Evolutionary conservation across 2,888 invertebrate species (phyloP).

Genomic region (Terebella lapidaria): DNA sequence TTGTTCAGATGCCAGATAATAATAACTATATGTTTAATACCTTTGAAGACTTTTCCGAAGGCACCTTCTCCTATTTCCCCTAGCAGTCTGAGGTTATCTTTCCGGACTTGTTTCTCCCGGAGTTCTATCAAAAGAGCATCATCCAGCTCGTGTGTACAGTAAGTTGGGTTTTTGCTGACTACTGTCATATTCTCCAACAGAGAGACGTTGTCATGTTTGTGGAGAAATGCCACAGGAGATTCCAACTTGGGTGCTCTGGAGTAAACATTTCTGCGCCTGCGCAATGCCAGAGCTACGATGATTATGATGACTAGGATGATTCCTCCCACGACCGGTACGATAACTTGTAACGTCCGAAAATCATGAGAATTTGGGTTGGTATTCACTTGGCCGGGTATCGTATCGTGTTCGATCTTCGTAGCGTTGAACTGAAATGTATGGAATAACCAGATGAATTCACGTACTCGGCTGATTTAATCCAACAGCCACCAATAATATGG

Average conservation of each 20-base stretch:
- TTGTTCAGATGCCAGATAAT: too few relatives aligned
- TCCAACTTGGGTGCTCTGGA: not conserved
- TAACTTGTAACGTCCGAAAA: too few relatives aligned
- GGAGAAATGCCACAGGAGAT: not conserved
- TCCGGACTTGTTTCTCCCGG: constrained; percentile 29
- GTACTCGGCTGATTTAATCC: too few relatives aligned
- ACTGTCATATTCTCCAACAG: constrained; percentile 4
- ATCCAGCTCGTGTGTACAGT: not conserved
- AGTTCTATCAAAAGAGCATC: not conserved
- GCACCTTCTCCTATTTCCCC: constrained; percentile 82
- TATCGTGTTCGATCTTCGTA: too few relatives aligned
- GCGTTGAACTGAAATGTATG: too few relatives aligned
- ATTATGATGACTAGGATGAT: not conserved
- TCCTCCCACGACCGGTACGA: not conserved
- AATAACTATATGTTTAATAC: too few relatives aligned
- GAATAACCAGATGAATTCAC: too few relatives aligned
- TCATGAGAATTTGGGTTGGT: too few relatives aligned
- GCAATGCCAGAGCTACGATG: not conserved
- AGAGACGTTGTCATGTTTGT: constrained; percentile 1
- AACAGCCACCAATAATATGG: too few relatives aligned
- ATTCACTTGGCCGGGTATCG: too few relatives aligned
- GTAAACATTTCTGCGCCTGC: not conserved
- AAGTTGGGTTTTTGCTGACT: not conserved
- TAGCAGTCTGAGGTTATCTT: constrained; percentile 63
- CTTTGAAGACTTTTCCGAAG: constrained; percentile 84